A percentile compares a stretch with the other conserved stretches of the same genome.
Conservation (phyloP, 1,140 invertebrate genomes). For the Drosophila truncata region DNA sequence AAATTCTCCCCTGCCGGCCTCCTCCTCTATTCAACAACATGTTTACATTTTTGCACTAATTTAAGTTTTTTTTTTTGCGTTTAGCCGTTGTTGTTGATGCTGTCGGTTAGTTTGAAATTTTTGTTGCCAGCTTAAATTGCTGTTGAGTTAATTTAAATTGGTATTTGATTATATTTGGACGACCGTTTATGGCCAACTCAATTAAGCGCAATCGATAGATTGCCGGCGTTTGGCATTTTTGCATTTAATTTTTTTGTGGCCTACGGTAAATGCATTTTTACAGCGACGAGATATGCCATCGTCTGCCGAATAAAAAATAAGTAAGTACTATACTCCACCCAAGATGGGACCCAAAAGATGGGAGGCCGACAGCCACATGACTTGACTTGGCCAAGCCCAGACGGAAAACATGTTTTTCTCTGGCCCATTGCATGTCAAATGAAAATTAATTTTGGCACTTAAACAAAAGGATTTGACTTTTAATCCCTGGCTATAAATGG, state of each 20-base stretch:
- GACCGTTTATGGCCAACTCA: conserved; percentile 80
- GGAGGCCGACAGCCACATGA: conserved; percentile 16
- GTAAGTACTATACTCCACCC: conserved; percentile 43
- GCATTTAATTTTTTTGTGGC: conserved; percentile 38
- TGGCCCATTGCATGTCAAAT: conserved; percentile 81
- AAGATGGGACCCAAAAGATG: conserved; percentile 43
- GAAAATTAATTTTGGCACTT: conserved; percentile 84
- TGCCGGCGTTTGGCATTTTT: conserved; percentile 61
- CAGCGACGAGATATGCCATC: conserved; percentile 41
- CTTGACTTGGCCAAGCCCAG: conserved; percentile 58
- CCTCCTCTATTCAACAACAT: conserved; percentile 60
- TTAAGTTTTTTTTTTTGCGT: conserved; percentile 69
- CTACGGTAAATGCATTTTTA: conserved; percentile 48
- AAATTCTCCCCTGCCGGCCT: conserved; percentile 2
- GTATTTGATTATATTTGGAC: conserved; percentile 82
- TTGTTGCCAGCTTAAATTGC: conserved; percentile 71
- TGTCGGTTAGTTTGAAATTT: conserved; percentile 55
- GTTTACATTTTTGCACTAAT: conserved; percentile 84
- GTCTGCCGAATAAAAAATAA: conserved; percentile 36
- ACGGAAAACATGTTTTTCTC: conserved; percentile 69
- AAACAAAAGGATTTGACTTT: conserved; percentile 84
- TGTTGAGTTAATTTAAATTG: conserved; percentile 84
- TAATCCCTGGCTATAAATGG: conserved; percentile 83
- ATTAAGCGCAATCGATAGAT: conserved; percentile 81
- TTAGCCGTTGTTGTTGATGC: conserved; percentile 51